A percentile compares a stretch with the other conserved stretches of the same genome.
Conservation (phyloP, 2,888 invertebrate genomes). For the Synanthedon andrenaeformis region DNA sequence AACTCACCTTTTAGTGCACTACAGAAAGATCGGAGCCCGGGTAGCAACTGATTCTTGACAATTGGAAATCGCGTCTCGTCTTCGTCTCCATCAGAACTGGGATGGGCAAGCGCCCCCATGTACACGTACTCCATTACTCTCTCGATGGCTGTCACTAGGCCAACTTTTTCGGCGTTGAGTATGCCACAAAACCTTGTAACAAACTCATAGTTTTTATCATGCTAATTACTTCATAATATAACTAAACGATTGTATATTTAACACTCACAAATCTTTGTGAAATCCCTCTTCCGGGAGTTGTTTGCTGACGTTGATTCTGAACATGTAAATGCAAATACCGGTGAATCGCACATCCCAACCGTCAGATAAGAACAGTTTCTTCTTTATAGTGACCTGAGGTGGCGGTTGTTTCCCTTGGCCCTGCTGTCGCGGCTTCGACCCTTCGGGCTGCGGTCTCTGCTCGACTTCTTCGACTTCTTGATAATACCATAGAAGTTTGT, state of each 20-base stretch:
- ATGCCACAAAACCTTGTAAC: conserved; percentile 78
- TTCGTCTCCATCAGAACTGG: conserved; percentile 83
- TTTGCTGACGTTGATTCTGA: conserved; percentile 84
- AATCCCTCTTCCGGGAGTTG: conserved; percentile 94
- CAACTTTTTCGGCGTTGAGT: conserved; percentile 81
- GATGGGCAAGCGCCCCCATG: conserved; percentile 89
- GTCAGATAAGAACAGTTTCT: conserved; percentile 86
- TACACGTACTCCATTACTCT: conserved; percentile 89
- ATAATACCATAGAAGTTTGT: conserved; percentile 89
- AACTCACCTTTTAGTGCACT: conserved; percentile 83
- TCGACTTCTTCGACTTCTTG: conserved; percentile 85
- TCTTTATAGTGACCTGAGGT: conserved; percentile 69
- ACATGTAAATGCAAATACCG: conserved; percentile 88
- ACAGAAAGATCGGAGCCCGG: conserved; percentile 87
- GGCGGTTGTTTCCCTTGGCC: conserved; percentile 57
- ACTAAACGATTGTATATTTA: neutral
- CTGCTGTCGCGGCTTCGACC: conserved; percentile 54
- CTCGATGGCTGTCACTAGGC: conserved; percentile 88
- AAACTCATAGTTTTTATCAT: neutral
- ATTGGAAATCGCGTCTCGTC: conserved; percentile 83
- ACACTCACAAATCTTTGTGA: conserved; percentile 80
- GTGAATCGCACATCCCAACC: conserved; percentile 85
- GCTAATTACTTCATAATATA: neutral
- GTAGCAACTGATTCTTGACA: conserved; percentile 85
- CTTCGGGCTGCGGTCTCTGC: conserved; percentile 53